phyloP scores from a whole-genome alignment of 1,140 invertebrate species.

The Cyphomyrmex costatus region DNA sequence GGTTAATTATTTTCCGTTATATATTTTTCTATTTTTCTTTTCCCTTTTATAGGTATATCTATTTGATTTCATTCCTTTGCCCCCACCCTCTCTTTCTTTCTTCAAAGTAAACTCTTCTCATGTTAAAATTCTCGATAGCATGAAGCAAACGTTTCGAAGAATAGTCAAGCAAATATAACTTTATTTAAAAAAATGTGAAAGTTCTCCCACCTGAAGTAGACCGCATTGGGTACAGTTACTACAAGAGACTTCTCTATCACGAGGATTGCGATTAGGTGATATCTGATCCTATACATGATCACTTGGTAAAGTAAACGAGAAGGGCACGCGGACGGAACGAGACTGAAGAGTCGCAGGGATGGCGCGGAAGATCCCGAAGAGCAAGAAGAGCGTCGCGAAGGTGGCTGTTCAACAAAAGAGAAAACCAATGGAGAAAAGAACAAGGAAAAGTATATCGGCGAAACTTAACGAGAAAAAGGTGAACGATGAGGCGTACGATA shows the following conservation, averaged over 20 bases:
- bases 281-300: constrained; percentile 61
- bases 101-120: constrained; percentile 6
- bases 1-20: background rate
- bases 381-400: constrained; percentile 57
- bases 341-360: constrained; percentile 56
- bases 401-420: constrained; percentile 66
- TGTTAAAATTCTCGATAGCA: constrained; percentile 19
- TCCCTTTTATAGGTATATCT: no score
- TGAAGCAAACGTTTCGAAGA: background rate
- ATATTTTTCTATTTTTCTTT: background rate
- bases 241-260: constrained; percentile 37
- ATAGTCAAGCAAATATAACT: background rate
- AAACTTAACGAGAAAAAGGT: constrained; percentile 4
- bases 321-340: constrained; percentile 15
- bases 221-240: constrained; percentile 4
- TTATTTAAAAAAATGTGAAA: constrained; percentile 9
- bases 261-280: constrained; percentile 70
- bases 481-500: background rate
- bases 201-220: constrained; percentile 15
- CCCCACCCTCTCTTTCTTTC: background rate
- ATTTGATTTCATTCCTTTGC: background rate
- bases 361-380: constrained; percentile 42
- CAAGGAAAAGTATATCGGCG: constrained; percentile 20
- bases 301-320: constrained; percentile 48
- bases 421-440: constrained; percentile 51